Percentiles rank a stretch among this genome's conserved stretches.
Evolutionary conservation across 2,888 invertebrate genomes (phyloP).

Genomic region (Anthophora plumipes): DNA sequence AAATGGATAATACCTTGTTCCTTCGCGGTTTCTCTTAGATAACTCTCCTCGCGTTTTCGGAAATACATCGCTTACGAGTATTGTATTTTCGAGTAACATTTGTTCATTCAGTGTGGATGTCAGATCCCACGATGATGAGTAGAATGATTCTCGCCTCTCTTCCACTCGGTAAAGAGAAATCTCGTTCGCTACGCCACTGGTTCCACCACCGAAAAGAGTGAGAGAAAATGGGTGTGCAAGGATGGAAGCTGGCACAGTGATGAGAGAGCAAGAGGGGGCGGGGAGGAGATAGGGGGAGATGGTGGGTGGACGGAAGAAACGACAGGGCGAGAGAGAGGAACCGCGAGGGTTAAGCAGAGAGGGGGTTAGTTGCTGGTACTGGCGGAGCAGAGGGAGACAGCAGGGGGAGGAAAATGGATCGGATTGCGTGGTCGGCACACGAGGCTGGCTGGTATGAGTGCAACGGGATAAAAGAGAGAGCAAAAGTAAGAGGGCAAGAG

Average conservation of each 20-base stretch:
- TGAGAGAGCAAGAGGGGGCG: slow-evolving; percentile 50
- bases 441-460: slow-evolving; percentile 51
- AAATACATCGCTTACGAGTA: slow-evolving; percentile 11
- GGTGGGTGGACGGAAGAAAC: slow-evolving; percentile 60
- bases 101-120: neutral
- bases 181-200: slow-evolving; percentile 60
- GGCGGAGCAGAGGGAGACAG: slow-evolving; percentile 41
- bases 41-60: neutral
- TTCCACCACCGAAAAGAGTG: slow-evolving; percentile 61
- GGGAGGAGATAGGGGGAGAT: slow-evolving; percentile 33
- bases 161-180: slow-evolving; percentile 2
- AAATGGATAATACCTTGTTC: neutral
- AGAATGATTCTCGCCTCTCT: neutral
- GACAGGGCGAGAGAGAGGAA: slow-evolving; percentile 64
- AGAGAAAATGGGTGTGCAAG: slow-evolving; percentile 59
- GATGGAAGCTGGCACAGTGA: slow-evolving; percentile 67
- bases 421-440: slow-evolving; percentile 66
- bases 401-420: slow-evolving; percentile 62
- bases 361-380: slow-evolving; percentile 59
- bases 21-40: neutral
- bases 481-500: slow-evolving; percentile 44
- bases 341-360: slow-evolving; percentile 65
- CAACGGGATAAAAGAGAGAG: slow-evolving; percentile 43
- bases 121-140: neutral
- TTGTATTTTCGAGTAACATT: neutral